phyloP scores from a whole-genome alignment of 2,113 vertebrate genomes.

The Nansenia antarctica region DNA sequence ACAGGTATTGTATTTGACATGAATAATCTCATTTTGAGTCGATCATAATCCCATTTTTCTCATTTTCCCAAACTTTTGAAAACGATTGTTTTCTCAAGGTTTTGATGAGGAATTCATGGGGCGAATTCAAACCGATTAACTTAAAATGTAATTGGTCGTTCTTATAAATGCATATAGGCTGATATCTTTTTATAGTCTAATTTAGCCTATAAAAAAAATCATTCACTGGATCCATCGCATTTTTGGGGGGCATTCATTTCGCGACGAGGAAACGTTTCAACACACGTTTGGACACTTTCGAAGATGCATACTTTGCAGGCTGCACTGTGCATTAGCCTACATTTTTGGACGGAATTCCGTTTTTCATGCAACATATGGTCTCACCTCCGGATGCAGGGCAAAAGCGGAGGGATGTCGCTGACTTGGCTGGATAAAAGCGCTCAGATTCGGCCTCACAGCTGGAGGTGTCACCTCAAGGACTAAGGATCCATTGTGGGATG shows the following conservation, averaged over 20 bases:
- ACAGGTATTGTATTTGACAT: constrained; percentile 56
- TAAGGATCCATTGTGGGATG: constrained; percentile 54
- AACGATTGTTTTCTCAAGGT: neutral
- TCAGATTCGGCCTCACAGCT: constrained; percentile 68
- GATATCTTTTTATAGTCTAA: neutral
- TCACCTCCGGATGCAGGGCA: constrained; percentile 46
- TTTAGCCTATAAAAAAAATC: neutral
- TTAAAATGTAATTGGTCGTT: too few species aligned
- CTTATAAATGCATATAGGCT: neutral
- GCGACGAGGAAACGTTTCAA: neutral
- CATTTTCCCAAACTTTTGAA: neutral
- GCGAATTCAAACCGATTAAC: too few species aligned
- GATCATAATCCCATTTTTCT: neutral
- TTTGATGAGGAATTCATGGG: too few species aligned
- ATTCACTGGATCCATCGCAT: neutral
- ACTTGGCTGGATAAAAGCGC: constrained; percentile 60
- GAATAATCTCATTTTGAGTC: neutral
- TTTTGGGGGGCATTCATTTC: neutral
- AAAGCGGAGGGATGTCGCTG: constrained; percentile 43
- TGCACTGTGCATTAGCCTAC: constrained; percentile 15
- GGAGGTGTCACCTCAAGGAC: constrained; percentile 71
- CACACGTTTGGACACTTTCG: neutral
- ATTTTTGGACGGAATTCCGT: constrained; percentile 19
- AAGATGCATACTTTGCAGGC: neutral
- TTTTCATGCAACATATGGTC: constrained; percentile 56